These are phyloP conservation scores for Athalia rosae DNA, from an alignment of 2,888 invertebrate species.

Conservation along the genomic window DNA sequence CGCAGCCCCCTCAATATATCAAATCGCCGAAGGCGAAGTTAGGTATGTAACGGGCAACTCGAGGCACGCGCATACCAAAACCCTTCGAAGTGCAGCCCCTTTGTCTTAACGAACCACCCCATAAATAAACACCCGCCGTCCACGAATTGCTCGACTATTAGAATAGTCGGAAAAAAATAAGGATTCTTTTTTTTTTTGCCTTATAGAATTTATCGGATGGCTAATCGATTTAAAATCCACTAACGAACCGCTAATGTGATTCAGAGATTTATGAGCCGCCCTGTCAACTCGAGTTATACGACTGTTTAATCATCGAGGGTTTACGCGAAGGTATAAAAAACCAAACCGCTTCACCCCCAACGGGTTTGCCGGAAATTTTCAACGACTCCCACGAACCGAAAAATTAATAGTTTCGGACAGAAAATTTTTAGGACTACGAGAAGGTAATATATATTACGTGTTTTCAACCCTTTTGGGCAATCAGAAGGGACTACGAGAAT, in stretches of 20 bases:
- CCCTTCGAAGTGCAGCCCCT: slow-evolving; percentile 24
- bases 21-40: slow-evolving; percentile 49
- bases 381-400: neutral
- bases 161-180: slow-evolving; percentile 47
- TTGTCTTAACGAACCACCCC: slow-evolving; percentile 50
- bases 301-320: slow-evolving; percentile 33
- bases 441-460: slow-evolving; percentile 12
- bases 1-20: slow-evolving; percentile 58
- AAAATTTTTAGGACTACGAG: slow-evolving; percentile 10
- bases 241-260: slow-evolving; percentile 57
- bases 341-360: neutral
- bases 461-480: neutral
- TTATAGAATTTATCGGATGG: slow-evolving; percentile 56
- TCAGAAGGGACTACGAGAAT: slow-evolving; percentile 1
- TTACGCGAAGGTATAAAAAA: neutral
- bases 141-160: slow-evolving; percentile 50
- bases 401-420: slow-evolving; percentile 27
- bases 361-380: slow-evolving; percentile 12
- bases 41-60: slow-evolving; percentile 41
- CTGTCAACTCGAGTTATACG: slow-evolving; percentile 37
- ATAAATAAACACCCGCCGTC: slow-evolving; percentile 58
- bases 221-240: slow-evolving; percentile 60
- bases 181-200: slow-evolving; percentile 21
- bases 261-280: slow-evolving; percentile 38
- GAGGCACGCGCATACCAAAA: slow-evolving; percentile 46